These are phyloP conservation scores for Dromiciops gliroides DNA, from an alignment of 2,113 vertebrate species.

Conservation along the genomic window DNA sequence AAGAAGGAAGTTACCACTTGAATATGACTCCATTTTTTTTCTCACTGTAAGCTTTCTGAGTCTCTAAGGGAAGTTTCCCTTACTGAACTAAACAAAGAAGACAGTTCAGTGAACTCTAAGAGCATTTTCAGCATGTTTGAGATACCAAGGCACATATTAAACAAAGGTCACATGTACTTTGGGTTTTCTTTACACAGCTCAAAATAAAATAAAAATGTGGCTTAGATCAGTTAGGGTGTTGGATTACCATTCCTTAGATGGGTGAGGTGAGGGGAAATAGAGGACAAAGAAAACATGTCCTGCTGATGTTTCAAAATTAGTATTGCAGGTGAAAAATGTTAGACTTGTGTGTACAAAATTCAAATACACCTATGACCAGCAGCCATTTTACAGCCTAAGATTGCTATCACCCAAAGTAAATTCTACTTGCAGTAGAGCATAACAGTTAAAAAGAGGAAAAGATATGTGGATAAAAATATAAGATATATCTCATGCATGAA, in stretches of 20 bases:
- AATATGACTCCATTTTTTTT: not conserved
- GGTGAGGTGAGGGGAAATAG: slow-evolving; percentile 64
- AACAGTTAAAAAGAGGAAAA: slow-evolving; percentile 60
- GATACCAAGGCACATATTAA: slow-evolving; percentile 43
- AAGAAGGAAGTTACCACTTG: slow-evolving; percentile 19
- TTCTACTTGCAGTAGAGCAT: not conserved
- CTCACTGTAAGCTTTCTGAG: not conserved
- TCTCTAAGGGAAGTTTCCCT: slow-evolving; percentile 16
- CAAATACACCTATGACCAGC: slow-evolving; percentile 54
- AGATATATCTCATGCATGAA: not conserved
- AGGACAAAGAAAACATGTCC: slow-evolving; percentile 52
- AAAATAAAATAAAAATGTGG: slow-evolving; percentile 59
- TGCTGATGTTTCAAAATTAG: slow-evolving; percentile 55
- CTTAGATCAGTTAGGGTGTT: slow-evolving; percentile 60
- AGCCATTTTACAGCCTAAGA: slow-evolving; percentile 29
- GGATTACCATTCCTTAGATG: slow-evolving; percentile 70
- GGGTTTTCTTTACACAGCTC: slow-evolving; percentile 57
- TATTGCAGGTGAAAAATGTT: slow-evolving; percentile 62
- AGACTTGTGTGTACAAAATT: slow-evolving; percentile 35
- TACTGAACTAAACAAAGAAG: not conserved
- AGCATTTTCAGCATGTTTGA: not conserved
- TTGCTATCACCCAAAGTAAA: slow-evolving; percentile 59
- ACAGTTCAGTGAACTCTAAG: not conserved
- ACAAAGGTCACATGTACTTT: slow-evolving; percentile 3
- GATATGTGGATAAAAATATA: not conserved